A percentile compares a stretch with the other conserved stretches of the same genome.
Evolutionary conservation across 92 coral and sea anemone genomes (phyloP).

Genomic region (Heliopora coerulea): DNA sequence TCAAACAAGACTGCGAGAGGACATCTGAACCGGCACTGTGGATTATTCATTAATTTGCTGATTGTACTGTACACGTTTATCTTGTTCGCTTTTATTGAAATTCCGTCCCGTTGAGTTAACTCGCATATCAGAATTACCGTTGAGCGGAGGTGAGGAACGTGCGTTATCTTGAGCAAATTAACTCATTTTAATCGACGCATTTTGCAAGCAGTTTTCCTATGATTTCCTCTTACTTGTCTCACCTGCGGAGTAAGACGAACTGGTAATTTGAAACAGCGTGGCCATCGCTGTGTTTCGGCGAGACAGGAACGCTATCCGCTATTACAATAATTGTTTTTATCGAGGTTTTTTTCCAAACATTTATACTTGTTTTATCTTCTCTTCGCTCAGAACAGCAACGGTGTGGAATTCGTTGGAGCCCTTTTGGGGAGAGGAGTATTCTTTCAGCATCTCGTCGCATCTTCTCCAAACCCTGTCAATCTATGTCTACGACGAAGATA

Average conservation of each 20-base stretch:
- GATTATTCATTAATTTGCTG: not conserved
- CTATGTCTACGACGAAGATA: conserved; percentile 80
- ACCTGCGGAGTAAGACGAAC: no score
- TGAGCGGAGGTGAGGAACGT: no score
- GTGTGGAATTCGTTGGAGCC: conserved; percentile 87
- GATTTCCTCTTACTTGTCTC: no score
- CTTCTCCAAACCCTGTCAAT: conserved; percentile 53
- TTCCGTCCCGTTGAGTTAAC: not conserved
- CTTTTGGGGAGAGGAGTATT: conserved; percentile 96
- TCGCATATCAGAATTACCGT: no score
- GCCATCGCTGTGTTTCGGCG: no score
- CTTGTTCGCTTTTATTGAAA: not conserved
- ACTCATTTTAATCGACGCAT: no score
- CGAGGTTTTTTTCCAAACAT: not conserved
- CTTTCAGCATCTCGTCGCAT: conserved; percentile 46
- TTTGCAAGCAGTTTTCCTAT: not conserved
- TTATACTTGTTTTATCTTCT: not conserved
- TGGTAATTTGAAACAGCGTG: no score
- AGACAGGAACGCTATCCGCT: not conserved
- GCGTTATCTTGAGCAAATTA: not conserved
- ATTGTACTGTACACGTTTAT: no score
- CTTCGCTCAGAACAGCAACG: conserved; percentile 73
- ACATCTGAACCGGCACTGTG: not conserved
- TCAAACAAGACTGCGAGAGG: not conserved
- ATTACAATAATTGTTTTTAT: not conserved